Evolutionary conservation across 2,888 invertebrate species (phyloP).

Genomic region (Diarsia dahlii): DNA sequence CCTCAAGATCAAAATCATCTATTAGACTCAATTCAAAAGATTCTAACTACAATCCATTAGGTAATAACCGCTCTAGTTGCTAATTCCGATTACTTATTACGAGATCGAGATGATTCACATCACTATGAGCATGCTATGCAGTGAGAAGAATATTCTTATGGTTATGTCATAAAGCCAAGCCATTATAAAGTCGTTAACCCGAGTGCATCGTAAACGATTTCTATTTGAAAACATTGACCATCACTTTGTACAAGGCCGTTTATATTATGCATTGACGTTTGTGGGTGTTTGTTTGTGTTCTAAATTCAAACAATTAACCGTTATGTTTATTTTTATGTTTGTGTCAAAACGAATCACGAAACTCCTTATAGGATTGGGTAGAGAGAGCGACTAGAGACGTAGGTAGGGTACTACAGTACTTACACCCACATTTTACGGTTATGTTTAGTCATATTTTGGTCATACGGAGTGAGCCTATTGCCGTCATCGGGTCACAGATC

Average conservation of each 20-base stretch:
- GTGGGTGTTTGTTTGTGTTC: neutral
- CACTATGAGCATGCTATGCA: constrained; percentile 17
- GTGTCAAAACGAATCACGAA: neutral
- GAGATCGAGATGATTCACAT: constrained; percentile 43
- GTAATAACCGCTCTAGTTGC: neutral
- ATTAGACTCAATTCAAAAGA: neutral
- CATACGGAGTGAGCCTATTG: too few species aligned
- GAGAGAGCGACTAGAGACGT: too few species aligned
- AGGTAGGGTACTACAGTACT: too few species aligned
- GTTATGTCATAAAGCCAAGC: constrained; percentile 51
- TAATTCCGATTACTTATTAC: constrained; percentile 8
- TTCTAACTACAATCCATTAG: neutral
- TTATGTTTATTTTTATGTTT: neutral
- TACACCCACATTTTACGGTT: too few species aligned
- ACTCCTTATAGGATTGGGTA: too few species aligned
- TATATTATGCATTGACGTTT: neutral
- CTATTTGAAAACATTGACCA: constrained; percentile 56
- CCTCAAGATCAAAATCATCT: constrained; percentile 4
- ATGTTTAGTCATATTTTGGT: too few species aligned
- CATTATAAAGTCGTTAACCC: constrained; percentile 60
- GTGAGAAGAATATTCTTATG: constrained; percentile 39
- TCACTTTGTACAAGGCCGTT: constrained; percentile 38
- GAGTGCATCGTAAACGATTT: constrained; percentile 43
- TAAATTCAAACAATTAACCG: constrained; percentile 5
- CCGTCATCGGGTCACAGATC: too few species aligned